Conservation (phyloP, 1,140 invertebrate genomes). For the Argopecten irradians region DNA sequence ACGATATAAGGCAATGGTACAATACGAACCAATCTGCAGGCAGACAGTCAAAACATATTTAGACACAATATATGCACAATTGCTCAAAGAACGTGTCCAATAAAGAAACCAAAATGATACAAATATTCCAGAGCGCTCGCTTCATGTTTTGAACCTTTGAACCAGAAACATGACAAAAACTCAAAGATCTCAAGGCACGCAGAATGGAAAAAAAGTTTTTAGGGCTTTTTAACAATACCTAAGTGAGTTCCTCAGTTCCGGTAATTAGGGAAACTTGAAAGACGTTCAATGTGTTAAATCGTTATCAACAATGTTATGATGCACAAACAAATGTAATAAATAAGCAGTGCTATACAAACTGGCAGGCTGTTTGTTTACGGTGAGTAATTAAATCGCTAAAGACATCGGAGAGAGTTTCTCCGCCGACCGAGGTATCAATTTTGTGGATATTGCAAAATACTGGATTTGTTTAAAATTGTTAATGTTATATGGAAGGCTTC, state of each 20-base stretch:
- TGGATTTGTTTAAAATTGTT: not conserved
- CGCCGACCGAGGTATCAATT: not conserved
- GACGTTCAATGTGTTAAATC: not conserved
- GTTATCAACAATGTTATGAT: not conserved
- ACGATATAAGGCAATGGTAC: too few relatives aligned
- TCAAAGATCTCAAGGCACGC: too few relatives aligned
- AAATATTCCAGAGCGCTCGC: too few relatives aligned
- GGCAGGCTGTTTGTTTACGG: not conserved
- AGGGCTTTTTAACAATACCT: not conserved
- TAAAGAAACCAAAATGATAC: too few relatives aligned
- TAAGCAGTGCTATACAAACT: not conserved
- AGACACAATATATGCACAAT: too few relatives aligned
- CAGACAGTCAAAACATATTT: too few relatives aligned
- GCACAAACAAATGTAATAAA: not conserved
- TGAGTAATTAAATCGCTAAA: not conserved
- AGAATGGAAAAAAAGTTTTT: too few relatives aligned
- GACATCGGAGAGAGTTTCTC: not conserved
- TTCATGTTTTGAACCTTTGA: too few relatives aligned
- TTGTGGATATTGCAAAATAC: not conserved
- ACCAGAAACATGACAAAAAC: too few relatives aligned
- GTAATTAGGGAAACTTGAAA: not conserved
- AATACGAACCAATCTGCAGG: too few relatives aligned
- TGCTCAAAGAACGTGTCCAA: too few relatives aligned
- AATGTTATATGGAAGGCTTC: too few relatives aligned
- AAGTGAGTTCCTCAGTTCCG: not conserved